Percentiles rank a stretch among this genome's conserved stretches.
These are phyloP conservation scores for Argyresthia albistria DNA, from an alignment of 2,888 invertebrate genomes.

Conservation along the genomic window DNA sequence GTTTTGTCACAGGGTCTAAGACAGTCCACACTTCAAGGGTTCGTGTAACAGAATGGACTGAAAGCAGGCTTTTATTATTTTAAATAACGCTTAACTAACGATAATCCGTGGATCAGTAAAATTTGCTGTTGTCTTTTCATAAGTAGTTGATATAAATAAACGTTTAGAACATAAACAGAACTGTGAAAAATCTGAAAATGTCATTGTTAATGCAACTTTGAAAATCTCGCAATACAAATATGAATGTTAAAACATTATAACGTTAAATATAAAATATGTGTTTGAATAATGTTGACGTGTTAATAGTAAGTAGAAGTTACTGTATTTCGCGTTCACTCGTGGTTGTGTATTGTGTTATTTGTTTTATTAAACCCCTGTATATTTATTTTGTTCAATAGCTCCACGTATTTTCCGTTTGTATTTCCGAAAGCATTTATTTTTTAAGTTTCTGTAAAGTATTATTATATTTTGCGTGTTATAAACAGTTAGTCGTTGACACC, in stretches of 20 bases:
- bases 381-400: too few relatives aligned
- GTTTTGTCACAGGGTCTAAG: conserved; percentile 62
- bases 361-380: conserved; percentile 2
- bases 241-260: neutral
- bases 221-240: neutral
- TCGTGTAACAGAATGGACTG: conserved; percentile 13
- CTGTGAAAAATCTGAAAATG: too few relatives aligned
- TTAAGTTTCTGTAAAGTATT: neutral
- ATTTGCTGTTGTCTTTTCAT: conserved; percentile 43
- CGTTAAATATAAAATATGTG: neutral
- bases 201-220: neutral
- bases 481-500: conserved; percentile 9
- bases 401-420: neutral
- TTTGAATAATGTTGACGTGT: neutral
- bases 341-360: conserved; percentile 44
- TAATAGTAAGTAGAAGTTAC: neutral
- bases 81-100: conserved; percentile 9
- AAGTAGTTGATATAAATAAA: conserved; percentile 14
- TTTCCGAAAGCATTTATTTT: neutral
- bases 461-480: too few relatives aligned
- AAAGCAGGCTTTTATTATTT: conserved; percentile 18
- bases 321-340: conserved; percentile 44
- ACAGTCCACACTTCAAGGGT: conserved; percentile 25
- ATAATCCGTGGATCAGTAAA: conserved; percentile 21
- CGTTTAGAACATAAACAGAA: neutral